Evolutionary conservation across 2,888 invertebrate species (phyloP).

Genomic region (Pelosia muscerda): DNA sequence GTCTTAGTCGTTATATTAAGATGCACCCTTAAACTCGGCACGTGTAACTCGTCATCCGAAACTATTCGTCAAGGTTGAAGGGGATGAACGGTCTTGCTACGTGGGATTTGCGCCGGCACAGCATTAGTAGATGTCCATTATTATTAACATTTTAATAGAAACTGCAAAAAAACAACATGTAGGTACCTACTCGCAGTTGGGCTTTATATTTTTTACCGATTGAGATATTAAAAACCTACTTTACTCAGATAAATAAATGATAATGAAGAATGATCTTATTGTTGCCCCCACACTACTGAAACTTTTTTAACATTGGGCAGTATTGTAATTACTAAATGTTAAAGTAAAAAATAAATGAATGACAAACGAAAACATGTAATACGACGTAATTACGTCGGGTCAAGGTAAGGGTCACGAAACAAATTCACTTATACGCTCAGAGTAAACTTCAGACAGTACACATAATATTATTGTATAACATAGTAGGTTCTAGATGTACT

Average conservation of each 20-base stretch:
- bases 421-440: not conserved
- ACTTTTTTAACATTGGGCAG: not conserved
- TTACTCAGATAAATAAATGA: not conserved
- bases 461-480: not conserved
- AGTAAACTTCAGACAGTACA: not conserved
- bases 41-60: conserved; percentile 63
- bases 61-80: conserved; percentile 60
- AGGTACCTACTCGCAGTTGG: not conserved
- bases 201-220: not conserved
- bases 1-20: conserved; percentile 10
- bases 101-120: conserved; percentile 40
- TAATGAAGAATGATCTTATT: not conserved
- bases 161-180: not conserved
- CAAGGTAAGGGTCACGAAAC: not conserved
- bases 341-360: not conserved
- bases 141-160: not conserved
- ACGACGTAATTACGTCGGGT: not conserved
- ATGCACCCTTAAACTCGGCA: conserved; percentile 52
- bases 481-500: not conserved
- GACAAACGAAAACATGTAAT: not conserved
- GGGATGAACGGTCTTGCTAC: conserved; percentile 42
- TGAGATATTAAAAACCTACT: not conserved
- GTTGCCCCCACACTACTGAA: not conserved
- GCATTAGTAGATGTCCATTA: conserved; percentile 5
- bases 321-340: not conserved